Percentiles rank a stretch among this genome's conserved stretches.
These are phyloP conservation scores for Cosmia pyralina DNA, from an alignment of 2,888 invertebrate species.

Conservation along the genomic window DNA sequence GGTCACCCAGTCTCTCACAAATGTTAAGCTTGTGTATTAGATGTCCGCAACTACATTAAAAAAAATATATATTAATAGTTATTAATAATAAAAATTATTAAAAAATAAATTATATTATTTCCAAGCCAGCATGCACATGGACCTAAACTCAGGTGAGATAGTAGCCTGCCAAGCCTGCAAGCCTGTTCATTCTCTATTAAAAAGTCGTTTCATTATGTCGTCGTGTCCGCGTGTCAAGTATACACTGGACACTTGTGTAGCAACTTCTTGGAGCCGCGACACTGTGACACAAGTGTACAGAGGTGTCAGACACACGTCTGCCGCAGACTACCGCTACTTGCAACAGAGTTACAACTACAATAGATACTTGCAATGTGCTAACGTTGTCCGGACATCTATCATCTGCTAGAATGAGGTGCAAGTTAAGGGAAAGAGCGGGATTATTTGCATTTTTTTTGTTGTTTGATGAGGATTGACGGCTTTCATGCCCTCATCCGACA, in stretches of 20 bases:
- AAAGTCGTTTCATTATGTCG: background rate
- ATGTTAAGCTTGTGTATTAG: background rate
- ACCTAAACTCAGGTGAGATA: too few species aligned
- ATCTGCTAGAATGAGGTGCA: conserved; percentile 35
- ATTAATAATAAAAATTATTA: too few species aligned
- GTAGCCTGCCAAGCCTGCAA: too few species aligned
- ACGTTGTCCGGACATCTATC: conserved; percentile 61
- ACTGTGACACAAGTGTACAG: conserved; percentile 41
- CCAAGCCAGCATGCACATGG: background rate
- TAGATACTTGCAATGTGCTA: conserved; percentile 64
- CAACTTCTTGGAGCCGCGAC: conserved; percentile 15
- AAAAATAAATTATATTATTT: too few species aligned
- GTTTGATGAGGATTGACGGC: too few species aligned
- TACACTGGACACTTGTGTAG: conserved; percentile 10
- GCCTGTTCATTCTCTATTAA: background rate
- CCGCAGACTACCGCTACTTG: conserved; percentile 33
- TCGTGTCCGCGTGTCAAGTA: background rate
- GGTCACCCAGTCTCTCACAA: background rate
- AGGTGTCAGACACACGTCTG: conserved; percentile 52
- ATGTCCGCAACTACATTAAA: too few species aligned
- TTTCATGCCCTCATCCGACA: too few species aligned
- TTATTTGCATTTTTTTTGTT: background rate
- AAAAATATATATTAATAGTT: background rate
- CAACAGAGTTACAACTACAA: conserved; percentile 51
- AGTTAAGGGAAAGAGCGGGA: conserved; percentile 2